These are phyloP conservation scores for Cybosia mesomella DNA, from an alignment of 2,888 invertebrate species.

Conservation along the genomic window DNA sequence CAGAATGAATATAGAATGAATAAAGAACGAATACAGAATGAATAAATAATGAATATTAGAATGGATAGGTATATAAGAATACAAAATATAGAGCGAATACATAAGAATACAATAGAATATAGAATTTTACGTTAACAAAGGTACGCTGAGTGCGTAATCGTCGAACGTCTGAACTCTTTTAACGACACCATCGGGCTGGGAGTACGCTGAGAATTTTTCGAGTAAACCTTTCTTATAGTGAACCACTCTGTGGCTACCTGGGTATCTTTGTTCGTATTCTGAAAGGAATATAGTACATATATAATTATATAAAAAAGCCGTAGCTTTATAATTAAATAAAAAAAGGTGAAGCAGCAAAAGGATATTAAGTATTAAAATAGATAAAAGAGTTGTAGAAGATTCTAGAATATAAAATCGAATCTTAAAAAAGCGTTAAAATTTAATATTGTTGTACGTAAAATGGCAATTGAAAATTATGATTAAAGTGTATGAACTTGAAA, in stretches of 20 bases:
- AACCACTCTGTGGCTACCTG: conserved; percentile 89
- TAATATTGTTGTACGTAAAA: no score
- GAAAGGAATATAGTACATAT: conserved; percentile 15
- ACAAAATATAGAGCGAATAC: not conserved
- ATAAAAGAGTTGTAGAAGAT: no score
- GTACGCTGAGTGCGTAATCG: conserved; percentile 86
- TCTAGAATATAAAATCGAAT: no score
- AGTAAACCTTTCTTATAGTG: conserved; percentile 91
- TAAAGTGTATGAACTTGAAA: no score
- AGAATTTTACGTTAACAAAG: conserved; percentile 72
- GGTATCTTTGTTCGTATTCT: conserved; percentile 91
- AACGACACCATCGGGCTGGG: conserved; percentile 90
- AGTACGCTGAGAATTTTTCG: conserved; percentile 93
- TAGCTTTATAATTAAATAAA: not conserved
- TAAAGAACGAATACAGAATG: not conserved
- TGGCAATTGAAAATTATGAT: no score
- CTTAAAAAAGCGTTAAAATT: no score
- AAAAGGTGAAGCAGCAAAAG: no score
- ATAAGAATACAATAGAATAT: not conserved
- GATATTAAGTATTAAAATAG: no score
- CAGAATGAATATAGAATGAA: not conserved
- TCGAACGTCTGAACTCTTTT: conserved; percentile 87
- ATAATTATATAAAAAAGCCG: no score
- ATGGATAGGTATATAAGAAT: not conserved
- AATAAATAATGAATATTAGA: not conserved